Evolutionary conservation across 2,888 invertebrate species (phyloP).

Genomic region (Coenonympha arcania): DNA sequence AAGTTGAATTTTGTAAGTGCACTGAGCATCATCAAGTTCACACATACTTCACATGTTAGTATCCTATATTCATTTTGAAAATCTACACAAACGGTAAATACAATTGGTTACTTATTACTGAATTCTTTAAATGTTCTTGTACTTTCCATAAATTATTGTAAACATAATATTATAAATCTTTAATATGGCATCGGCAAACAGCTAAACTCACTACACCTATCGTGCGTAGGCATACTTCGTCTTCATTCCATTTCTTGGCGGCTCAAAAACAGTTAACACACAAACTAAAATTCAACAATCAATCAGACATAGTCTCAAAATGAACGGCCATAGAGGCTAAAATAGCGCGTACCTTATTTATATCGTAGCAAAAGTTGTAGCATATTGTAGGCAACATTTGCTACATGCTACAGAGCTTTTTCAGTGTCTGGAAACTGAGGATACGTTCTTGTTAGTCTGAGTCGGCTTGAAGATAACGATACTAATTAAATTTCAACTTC

Average conservation of each 20-base stretch:
- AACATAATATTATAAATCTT: no score
- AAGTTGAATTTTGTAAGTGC: not conserved
- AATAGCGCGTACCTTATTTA: not conserved
- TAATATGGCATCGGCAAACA: no score
- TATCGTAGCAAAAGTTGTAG: conserved; percentile 6
- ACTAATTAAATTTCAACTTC: conserved; percentile 53
- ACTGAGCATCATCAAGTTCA: no score
- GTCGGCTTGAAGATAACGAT: conserved; percentile 44
- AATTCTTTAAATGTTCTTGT: no score
- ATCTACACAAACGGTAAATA: no score
- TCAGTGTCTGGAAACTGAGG: conserved; percentile 29
- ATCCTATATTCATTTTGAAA: no score
- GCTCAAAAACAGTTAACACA: not conserved
- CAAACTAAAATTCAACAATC: not conserved
- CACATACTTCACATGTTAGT: no score
- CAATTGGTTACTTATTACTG: no score
- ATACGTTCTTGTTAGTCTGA: conserved; percentile 32
- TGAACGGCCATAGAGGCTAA: not conserved
- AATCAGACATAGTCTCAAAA: not conserved
- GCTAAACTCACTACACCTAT: no score
- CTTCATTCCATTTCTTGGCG: no score
- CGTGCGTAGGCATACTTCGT: no score
- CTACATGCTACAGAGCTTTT: conserved; percentile 28
- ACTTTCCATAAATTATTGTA: no score
- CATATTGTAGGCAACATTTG: conserved; percentile 20